Percentiles rank a stretch among this genome's conserved stretches.
Conservation (phyloP, 2,113 vertebrate genomes). For the Parus major region DNA sequence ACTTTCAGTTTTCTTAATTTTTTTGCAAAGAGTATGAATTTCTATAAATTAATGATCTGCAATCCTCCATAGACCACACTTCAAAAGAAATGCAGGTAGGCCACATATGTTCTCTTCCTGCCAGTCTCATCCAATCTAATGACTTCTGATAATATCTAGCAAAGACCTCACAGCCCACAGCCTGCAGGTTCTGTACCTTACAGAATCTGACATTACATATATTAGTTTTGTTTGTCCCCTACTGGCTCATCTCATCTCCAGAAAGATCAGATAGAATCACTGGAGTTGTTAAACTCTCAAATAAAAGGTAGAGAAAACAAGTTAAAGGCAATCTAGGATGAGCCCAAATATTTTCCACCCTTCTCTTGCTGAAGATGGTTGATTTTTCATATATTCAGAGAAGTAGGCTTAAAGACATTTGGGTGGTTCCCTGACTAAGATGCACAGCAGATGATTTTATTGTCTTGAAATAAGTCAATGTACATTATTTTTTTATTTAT, state of each 20-base stretch:
- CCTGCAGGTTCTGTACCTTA: background rate
- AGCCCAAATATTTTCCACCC: background rate
- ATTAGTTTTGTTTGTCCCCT: background rate
- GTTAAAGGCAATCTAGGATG: background rate
- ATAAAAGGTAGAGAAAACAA: background rate
- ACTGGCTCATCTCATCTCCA: background rate
- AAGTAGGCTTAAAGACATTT: background rate
- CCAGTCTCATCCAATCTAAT: background rate
- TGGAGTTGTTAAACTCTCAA: background rate
- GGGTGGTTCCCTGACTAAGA: background rate
- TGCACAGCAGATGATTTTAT: background rate
- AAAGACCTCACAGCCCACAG: background rate
- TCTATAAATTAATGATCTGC: background rate
- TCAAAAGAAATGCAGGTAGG: background rate
- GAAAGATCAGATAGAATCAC: background rate
- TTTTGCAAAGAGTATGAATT: background rate
- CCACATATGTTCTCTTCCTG: background rate
- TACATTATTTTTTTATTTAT: background rate
- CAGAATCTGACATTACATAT: background rate
- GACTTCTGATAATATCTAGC: background rate
- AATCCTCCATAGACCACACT: background rate
- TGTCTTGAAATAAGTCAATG: background rate
- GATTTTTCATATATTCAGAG: background rate
- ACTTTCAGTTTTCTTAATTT: background rate
- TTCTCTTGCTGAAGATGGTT: background rate